phyloP scores from a whole-genome alignment of 2,797 vertebrate species.

The Acipenser transmontanus region DNA sequence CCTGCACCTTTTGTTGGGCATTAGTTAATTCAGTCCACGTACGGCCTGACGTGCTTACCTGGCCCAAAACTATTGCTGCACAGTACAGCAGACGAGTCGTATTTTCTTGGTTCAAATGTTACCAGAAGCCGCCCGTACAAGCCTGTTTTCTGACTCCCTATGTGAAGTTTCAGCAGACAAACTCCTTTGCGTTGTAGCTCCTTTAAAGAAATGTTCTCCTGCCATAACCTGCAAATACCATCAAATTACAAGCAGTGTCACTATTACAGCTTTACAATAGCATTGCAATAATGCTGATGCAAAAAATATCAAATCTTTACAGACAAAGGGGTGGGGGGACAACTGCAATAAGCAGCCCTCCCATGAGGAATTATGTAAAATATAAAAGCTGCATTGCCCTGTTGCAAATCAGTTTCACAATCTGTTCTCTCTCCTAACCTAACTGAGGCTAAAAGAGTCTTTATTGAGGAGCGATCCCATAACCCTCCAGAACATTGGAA shows the following conservation, averaged over 20 bases:
- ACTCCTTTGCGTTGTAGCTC: conserved; percentile 82
- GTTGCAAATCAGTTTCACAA: not conserved
- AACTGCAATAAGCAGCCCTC: too few species aligned
- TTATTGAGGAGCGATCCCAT: not conserved
- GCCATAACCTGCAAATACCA: conserved; percentile 66
- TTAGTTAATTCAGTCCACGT: not conserved
- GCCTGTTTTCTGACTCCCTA: conserved; percentile 75
- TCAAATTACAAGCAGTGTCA: not conserved
- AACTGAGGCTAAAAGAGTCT: not conserved
- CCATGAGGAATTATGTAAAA: too few species aligned
- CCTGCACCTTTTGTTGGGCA: not conserved
- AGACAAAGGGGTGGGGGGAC: too few species aligned
- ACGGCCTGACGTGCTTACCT: conserved; percentile 51
- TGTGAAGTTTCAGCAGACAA: conserved; percentile 79
- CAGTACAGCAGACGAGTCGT: conserved; percentile 47
- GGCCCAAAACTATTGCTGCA: conserved; percentile 86
- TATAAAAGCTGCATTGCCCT: too few species aligned
- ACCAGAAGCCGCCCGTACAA: conserved; percentile 81
- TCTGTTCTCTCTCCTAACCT: not conserved
- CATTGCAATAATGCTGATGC: not conserved
- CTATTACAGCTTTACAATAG: not conserved
- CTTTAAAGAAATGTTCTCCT: conserved; percentile 73
- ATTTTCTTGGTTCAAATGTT: conserved; percentile 73
- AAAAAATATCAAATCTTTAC: not conserved
- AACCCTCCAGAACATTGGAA: not conserved